Base-by-base conservation (phyloP, 2,888 invertebrate species). In the Apoda limacodes region DNA sequence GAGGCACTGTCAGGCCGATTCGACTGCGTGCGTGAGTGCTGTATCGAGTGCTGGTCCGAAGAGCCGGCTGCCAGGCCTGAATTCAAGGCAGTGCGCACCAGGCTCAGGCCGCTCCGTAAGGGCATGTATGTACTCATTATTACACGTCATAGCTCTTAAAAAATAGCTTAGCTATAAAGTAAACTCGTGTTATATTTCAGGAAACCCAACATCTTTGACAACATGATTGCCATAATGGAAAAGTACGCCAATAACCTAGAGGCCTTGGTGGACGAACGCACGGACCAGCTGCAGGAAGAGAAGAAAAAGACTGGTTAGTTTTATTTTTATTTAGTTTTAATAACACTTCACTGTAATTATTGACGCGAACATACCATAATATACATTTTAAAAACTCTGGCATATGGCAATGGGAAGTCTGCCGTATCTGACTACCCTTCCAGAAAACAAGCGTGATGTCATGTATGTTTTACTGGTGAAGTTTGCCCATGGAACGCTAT, bases 191-290 rank as follows among this genome's bases (percentile, higher is more conserved):
- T 14, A 34, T 5, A 17, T 60, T 63, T 28, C 55, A 94, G 93
- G 90, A 92, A 94, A 68, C 89, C 93, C 10, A 97, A 97, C 67
- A 96, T 98, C 50, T 93, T 97, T 52, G 98, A 98, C 68, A 97
- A 97, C 60, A 96, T 98, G 95, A 93, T 97, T 85, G 91, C 92
- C 0, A 95, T 97, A 87, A 95, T 98, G 95, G 97, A 97, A 65
- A 95, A 95, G 58, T 97, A 98, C 59, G 95, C 96, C 7, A 95
- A 92, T 54, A 97, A 97, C 68, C 82, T 98, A 49, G 97, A 98
- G 67, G 93, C 88, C 0, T 78, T 97, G 2, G 97, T 98, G 1
- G 95, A 95, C 55, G 96, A 97, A 62, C 83, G 96, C 35, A 97
- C 96, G 0, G 93, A 94, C 64, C 94, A 95, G 61, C 74, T 98